Evolutionary conservation across 2,113 vertebrate genomes (phyloP), one percentile per base, ranked within the genome.

Genomic region (Turdus rufiventris): DNA sequence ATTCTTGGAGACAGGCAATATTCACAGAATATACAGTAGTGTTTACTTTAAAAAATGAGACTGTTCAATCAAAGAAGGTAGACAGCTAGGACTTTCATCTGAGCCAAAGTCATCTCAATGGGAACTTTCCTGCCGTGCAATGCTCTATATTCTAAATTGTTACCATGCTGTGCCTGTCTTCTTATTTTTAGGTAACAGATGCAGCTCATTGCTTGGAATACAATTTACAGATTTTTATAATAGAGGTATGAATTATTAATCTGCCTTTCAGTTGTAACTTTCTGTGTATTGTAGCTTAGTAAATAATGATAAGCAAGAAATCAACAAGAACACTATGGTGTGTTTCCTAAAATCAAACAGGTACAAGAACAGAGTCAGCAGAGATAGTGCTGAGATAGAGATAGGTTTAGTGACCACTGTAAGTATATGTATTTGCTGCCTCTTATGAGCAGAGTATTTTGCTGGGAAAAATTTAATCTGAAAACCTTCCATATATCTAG

Each of bases 141-240:
- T 93, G 75, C 80, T 92, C 91, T 90, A 83, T 93, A 96, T 94
- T 95, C 88, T 88, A 94, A 96, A 97, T 93, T 94, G 96, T 96
- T 96, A 86, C 94, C 95, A 92, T 94, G 93, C 96, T 97, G 89
- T 92, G 89, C 86, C 78, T 94, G 96, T 96, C 96, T 92, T 93
- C 96, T 96, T 96, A 95, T 94, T 97, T 96, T 97, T 97, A 96
- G 91, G 90, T 93, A 97, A 96, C 96, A 96, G 93, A 97, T 96
- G 89, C 94, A 95, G 91, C 94, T 96, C 81, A 95, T 97, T 93
- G 89, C 88, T 96, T 93, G 86, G 94, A 97, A 95, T 95, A 95
- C 94, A 95, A 95, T 97, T 97, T 96, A 94, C 40, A 89, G 94
- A 96, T 93, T 96, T 97, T 94, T 94, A 88, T 95, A 97, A 97